Evolutionary conservation across 2,888 invertebrate species (phyloP).

Genomic region (Drepanosiphum platanoidis): DNA sequence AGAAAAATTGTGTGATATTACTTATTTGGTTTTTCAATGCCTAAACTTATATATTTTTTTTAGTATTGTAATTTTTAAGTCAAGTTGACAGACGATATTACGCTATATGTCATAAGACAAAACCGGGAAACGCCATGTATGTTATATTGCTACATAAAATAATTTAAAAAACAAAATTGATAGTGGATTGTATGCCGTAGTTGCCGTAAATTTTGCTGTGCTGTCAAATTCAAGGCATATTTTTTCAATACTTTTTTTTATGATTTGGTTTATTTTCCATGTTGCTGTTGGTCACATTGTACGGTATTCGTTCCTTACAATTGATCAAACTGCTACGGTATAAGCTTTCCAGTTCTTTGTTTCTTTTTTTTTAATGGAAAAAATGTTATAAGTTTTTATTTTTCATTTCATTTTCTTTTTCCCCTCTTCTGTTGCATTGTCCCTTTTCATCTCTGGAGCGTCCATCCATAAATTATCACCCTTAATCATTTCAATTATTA

Average conservation of each 20-base stretch:
- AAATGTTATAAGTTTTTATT: slow-evolving; percentile 61
- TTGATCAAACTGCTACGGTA: slow-evolving; percentile 59
- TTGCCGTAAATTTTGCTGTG: not conserved
- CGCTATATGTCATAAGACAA: no score
- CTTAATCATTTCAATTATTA: slow-evolving; percentile 13
- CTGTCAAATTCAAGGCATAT: not conserved
- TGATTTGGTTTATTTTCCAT: slow-evolving; percentile 16
- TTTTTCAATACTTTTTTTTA: not conserved
- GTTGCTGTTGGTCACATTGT: slow-evolving; percentile 50
- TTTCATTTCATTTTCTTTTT: slow-evolving; percentile 59
- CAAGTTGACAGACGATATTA: no score
- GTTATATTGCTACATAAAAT: no score
- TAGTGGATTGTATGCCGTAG: no score
- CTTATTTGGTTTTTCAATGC: no score
- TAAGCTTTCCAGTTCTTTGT: slow-evolving; percentile 62
- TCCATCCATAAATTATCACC: slow-evolving; percentile 43
- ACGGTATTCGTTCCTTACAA: slow-evolving; percentile 27
- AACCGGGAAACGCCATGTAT: no score
- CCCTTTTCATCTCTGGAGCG: slow-evolving; percentile 50
- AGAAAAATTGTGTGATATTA: no score
- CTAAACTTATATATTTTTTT: no score
- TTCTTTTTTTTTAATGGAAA: slow-evolving; percentile 57
- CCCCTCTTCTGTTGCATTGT: slow-evolving; percentile 57
- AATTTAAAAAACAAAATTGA: no score
- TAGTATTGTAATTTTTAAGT: no score